Percentiles rank a stretch among this genome's conserved stretches.
Evolutionary conservation across 2,113 vertebrate species (phyloP).

Genomic region (Oreochromis aureus): DNA sequence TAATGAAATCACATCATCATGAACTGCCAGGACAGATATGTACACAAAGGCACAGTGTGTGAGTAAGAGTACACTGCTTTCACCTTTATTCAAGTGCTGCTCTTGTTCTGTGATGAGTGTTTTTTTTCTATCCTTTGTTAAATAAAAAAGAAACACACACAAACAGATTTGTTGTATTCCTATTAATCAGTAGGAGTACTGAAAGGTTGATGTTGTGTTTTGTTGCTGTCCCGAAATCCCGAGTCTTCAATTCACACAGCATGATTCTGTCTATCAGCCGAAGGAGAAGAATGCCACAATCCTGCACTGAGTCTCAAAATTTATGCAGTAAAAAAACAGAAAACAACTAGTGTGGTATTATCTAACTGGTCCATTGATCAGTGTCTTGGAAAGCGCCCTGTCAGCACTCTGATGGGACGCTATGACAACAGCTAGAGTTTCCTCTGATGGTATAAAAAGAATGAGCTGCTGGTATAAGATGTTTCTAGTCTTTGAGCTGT

Average conservation of each 20-base stretch:
- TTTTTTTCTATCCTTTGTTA: neutral
- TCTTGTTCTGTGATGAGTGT: neutral
- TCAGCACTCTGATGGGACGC: constrained; percentile 60
- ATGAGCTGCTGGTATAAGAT: constrained; percentile 41
- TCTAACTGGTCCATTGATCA: constrained; percentile 60
- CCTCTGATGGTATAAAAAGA: constrained; percentile 64
- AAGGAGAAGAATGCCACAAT: neutral
- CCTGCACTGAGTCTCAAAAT: neutral
- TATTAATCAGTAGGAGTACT: neutral
- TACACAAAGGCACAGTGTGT: neutral
- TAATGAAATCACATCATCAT: constrained; percentile 1
- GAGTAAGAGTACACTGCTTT: neutral
- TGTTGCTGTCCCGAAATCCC: neutral
- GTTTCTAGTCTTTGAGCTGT: constrained; percentile 42
- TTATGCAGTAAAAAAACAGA: neutral
- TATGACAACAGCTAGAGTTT: constrained; percentile 63
- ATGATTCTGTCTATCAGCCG: neutral
- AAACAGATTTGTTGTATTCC: neutral
- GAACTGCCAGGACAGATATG: neutral
- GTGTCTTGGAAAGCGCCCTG: constrained; percentile 33
- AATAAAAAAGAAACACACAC: neutral
- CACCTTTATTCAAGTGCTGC: neutral
- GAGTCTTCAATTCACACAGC: neutral
- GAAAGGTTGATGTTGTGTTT: neutral
- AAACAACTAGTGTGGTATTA: constrained; percentile 42